Evolutionary conservation across 2,797 vertebrate species (phyloP).

Genomic region (Ataeniobius toweri): DNA sequence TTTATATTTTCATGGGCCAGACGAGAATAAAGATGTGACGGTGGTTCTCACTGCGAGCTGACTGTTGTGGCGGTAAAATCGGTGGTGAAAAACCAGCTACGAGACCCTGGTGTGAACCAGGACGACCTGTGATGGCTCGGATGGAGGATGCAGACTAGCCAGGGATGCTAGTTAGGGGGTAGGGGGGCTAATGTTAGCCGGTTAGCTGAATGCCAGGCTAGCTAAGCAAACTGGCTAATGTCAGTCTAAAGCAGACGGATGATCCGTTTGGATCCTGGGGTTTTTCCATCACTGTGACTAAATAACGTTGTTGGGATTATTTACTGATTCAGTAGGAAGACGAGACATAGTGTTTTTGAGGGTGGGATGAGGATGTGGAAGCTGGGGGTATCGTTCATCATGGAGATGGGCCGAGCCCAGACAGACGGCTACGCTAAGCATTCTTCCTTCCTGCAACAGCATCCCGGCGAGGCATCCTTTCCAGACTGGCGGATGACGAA

Average conservation of each 20-base stretch:
- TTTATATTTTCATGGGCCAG: slow-evolving; percentile 16
- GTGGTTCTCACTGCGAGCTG: neutral
- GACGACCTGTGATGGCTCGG: slow-evolving; percentile 55
- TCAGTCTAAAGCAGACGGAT: slow-evolving; percentile 9
- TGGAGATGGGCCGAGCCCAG: slow-evolving; percentile 62
- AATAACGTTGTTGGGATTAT: neutral
- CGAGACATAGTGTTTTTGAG: slow-evolving; percentile 1
- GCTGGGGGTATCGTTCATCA: slow-evolving; percentile 34
- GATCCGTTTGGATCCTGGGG: slow-evolving; percentile 4
- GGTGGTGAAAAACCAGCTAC: neutral
- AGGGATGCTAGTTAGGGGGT: slow-evolving; percentile 58
- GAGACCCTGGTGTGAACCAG: slow-evolving; percentile 12
- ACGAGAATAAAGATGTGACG: slow-evolving; percentile 10
- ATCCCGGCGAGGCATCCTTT: slow-evolving; percentile 66
- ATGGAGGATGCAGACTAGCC: slow-evolving; percentile 61
- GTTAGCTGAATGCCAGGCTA: slow-evolving; percentile 22
- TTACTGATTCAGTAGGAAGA: neutral
- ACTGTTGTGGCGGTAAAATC: neutral
- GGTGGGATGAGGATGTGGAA: neutral
- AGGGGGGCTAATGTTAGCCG: slow-evolving; percentile 55
- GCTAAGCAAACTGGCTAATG: slow-evolving; percentile 19
- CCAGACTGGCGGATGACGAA: slow-evolving; percentile 51
- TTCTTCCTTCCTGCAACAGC: slow-evolving; percentile 40
- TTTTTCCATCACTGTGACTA: neutral
- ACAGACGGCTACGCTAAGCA: slow-evolving; percentile 44